A percentile compares a stretch with the other conserved stretches of the same genome.
Conservation (phyloP, 1,140 invertebrate species). For the Heliconius himera region DNA sequence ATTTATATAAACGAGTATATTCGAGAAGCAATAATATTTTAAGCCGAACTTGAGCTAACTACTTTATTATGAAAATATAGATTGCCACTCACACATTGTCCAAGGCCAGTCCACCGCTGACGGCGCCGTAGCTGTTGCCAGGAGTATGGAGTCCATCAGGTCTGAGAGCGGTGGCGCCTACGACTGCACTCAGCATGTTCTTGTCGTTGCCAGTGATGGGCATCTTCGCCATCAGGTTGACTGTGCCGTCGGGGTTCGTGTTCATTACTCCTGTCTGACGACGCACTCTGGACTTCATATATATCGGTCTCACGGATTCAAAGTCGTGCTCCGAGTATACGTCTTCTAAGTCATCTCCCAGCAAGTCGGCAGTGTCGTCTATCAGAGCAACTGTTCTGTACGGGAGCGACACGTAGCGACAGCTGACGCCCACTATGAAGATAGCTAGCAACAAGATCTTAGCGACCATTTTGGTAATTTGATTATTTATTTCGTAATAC, state of each 20-base stretch:
- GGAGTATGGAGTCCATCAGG: slow-evolving; percentile 26
- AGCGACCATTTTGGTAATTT: slow-evolving; percentile 26
- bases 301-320: slow-evolving; percentile 25
- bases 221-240: slow-evolving; percentile 46
- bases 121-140: slow-evolving; percentile 29
- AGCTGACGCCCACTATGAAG: slow-evolving; percentile 29
- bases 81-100: slow-evolving; percentile 53
- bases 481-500: not conserved
- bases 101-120: slow-evolving; percentile 47
- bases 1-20: not conserved
- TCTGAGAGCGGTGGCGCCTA: slow-evolving; percentile 31
- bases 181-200: slow-evolving; percentile 53
- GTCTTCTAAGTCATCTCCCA: slow-evolving; percentile 32
- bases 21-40: not conserved
- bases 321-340: slow-evolving; percentile 22
- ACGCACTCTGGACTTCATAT: slow-evolving; percentile 35
- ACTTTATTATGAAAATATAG: not conserved
- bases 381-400: slow-evolving; percentile 20
- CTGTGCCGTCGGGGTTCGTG: slow-evolving; percentile 49
- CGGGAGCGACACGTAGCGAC: slow-evolving; percentile 5
- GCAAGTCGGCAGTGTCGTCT: slow-evolving; percentile 11
- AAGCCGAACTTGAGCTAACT: no score
- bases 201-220: slow-evolving; percentile 49
- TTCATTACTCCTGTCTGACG: slow-evolving; percentile 46
- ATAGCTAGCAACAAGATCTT: slow-evolving; percentile 30